phyloP scores from a whole-genome alignment of 2,113 vertebrate species.

The Seriola quinqueradiata region DNA sequence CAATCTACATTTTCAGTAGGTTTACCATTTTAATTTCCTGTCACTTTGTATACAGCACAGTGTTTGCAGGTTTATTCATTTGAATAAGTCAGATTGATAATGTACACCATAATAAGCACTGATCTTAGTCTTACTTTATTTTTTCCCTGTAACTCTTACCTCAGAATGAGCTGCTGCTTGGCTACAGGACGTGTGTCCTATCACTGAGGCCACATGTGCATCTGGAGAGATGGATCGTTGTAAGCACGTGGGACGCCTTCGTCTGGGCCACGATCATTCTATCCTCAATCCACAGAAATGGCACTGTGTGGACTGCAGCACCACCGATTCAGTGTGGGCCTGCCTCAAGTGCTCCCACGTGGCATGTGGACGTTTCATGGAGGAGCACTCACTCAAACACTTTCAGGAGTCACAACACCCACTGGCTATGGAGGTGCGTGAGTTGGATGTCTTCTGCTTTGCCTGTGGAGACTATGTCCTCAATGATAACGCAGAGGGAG shows the following conservation, averaged over 20 bases:
- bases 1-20: conserved; percentile 61
- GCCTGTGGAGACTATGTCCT: conserved; percentile 96
- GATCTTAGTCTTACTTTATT: neutral
- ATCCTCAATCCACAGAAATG: conserved; percentile 99
- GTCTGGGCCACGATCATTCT: conserved; percentile 97
- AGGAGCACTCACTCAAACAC: conserved; percentile 95
- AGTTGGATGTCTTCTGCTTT: conserved; percentile 97
- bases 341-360: conserved; percentile 99
- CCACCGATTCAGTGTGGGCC: conserved; percentile 96
- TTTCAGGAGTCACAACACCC: conserved; percentile 93
- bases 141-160: neutral
- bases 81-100: neutral
- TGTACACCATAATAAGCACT: neutral
- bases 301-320: conserved; percentile 93
- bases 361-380: conserved; percentile 95
- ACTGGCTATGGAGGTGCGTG: conserved; percentile 96
- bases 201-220: conserved; percentile 83
- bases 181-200: conserved; percentile 79
- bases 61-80: neutral
- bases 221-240: conserved; percentile 94
- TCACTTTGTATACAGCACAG: neutral
- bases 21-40: neutral
- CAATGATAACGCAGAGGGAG: conserved; percentile 96
- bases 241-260: conserved; percentile 97
- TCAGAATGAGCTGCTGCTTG: conserved; percentile 77